Evolutionary conservation across 2,797 vertebrate genomes (phyloP), one percentile per base, ranked within the genome.

Genomic region (Microtus obscurus): DNA sequence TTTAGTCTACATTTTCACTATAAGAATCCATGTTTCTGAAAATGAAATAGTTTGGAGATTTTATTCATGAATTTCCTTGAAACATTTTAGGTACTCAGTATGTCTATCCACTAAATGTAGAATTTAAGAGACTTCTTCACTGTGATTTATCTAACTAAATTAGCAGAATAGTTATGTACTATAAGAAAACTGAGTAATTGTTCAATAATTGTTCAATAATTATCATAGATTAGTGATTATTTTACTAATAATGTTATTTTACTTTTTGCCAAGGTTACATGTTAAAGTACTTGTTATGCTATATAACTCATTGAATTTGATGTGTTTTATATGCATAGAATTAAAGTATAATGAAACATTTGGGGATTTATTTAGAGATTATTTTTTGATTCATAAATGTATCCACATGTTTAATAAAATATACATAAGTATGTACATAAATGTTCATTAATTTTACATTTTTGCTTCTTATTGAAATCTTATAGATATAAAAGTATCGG

Each of bases 271-370:
- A 76, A 76, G 69, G 31, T n/a, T 53, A 67, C 34, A 73, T 53
- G 86, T 89, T 37, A 67, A 89, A 95, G 5, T 63, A 74, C 48
- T 27, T 16, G 0, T 40, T 48, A 6, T 89, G 63, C n/a, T 43
- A 61, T 87, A 74, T 13, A 83, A 71, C 82, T 80, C 40, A 9
- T 95, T 80, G 63, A 34, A 56, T 93, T 95, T 88, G 69, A 96
- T 82, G 94, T 43, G 92, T 65, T 88, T n/a, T 80, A 71, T 93
- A 87, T 89, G 0, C 79, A 74, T 0, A 0, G 88, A 97, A 8
- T 94, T 51, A 34, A 92, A 97, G 48, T 87, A 85, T 51, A 78
- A 94, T 87, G 67, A 96, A 97, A 86, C 92, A 69, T 90, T 56
- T 87, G 3, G 93, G 37, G 6, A 56, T 17, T 56, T 56, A 19